Evolutionary conservation across 2,888 invertebrate genomes (phyloP), one percentile per base, ranked within the genome.

Genomic region (Dione juno): DNA sequence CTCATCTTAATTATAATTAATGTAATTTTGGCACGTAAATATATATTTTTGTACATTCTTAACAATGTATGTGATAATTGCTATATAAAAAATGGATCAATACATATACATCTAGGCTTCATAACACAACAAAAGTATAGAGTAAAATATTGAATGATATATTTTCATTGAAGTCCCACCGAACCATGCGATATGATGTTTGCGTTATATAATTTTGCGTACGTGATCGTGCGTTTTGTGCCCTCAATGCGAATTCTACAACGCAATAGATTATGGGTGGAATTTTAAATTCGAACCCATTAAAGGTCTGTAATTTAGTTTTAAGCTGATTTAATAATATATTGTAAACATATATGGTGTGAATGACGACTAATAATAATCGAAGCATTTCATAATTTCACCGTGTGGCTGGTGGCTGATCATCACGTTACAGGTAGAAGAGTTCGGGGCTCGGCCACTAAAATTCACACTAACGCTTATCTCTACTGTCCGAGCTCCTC

Each of bases 221-320:
- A 82, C 82, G 82, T 83, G 81, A 78, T 77, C 70, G 73, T 72
- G 45, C 57, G 74, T 77, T 76, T 77, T 77, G 76, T 81, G 78
- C 57, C 75, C 72, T 43, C 73, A 67, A 75, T 74, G 72, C 74
- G 73, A 70, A 74, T 69, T 65, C 69, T 67, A 50, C 67, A 65
- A 58, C 54, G 64, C 58, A 53, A 61, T 66, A 67, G 41, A 65
- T 40, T 66, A 35, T 54, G 66, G 54, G 28, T 43, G 21, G 65
- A 65, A 65, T 65, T 65, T 65, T 10, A 50, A 52, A 40, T 65
- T 65, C n/a, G 37, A 14, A 65, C 52, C n/a, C 61, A 43, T 28
- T 61, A n/a, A n/a, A 6, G 11, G 21, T 21, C 43, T 43, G 14
- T 2, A 10, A 13, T 43, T 43, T 43, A 8, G 52, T 50, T 48